Evolutionary conservation across 2,888 invertebrate species (phyloP).

Genomic region (Zeuzera pyrina): DNA sequence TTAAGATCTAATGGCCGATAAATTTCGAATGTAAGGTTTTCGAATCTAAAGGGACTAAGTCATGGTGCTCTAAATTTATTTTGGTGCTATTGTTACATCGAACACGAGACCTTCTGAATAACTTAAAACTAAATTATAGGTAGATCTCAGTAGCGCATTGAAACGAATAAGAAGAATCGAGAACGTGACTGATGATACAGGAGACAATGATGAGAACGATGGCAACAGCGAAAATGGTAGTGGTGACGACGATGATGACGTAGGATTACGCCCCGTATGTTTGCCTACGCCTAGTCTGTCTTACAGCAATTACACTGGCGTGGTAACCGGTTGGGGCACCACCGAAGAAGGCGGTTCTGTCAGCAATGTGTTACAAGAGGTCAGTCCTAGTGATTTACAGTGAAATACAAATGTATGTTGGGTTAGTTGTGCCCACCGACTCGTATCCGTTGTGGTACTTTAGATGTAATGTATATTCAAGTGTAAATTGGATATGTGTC

Average conservation of each 20-base stretch:
- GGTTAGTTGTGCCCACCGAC: no score
- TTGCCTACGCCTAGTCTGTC: constrained; percentile 76
- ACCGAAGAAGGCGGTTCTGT: constrained; percentile 79
- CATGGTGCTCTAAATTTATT: no score
- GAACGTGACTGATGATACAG: constrained; percentile 15
- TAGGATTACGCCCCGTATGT: constrained; percentile 82
- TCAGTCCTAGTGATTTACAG: constrained; percentile 40
- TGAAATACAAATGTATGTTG: no score
- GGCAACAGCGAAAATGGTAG: no score
- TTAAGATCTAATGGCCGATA: no score
- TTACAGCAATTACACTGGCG: constrained; percentile 65
- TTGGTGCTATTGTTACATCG: no score
- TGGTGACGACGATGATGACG: constrained; percentile 28
- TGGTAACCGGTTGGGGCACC: constrained; percentile 88
- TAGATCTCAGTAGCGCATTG: constrained; percentile 52
- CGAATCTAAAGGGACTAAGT: no score
- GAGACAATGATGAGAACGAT: constrained; percentile 18
- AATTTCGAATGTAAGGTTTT: no score
- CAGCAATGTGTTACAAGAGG: constrained; percentile 81
- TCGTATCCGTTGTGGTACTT: no score
- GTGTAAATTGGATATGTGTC: no score
- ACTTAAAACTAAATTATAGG: constrained; percentile 33
- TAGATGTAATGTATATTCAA: no score
- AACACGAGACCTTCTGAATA: no score
- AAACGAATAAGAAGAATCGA: constrained; percentile 22